These are phyloP conservation scores for Patagioenas fasciata DNA, from an alignment of 2,113 vertebrate genomes.

Conservation along the genomic window DNA sequence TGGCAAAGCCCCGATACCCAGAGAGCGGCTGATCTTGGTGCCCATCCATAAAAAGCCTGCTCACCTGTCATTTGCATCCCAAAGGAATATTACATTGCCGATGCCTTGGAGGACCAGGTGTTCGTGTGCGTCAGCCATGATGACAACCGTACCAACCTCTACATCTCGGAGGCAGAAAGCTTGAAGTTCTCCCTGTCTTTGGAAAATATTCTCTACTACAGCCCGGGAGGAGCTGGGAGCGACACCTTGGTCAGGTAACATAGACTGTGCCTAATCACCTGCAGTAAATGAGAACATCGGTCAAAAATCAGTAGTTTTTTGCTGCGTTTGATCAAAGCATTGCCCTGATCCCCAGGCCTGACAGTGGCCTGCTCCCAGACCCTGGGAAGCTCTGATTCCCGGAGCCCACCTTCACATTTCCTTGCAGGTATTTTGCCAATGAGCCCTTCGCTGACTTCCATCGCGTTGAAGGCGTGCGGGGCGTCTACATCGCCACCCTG, in stretches of 20 bases:
- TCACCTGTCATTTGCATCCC: neutral
- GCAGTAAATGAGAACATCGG: fast-evolving
- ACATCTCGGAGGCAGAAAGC: slow-evolving; percentile 95
- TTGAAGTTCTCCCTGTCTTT: slow-evolving; percentile 92
- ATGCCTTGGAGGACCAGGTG: slow-evolving; percentile 96
- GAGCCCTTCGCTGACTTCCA: slow-evolving; percentile 96
- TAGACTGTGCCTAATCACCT: fast-evolving
- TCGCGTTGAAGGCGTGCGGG: slow-evolving; percentile 90
- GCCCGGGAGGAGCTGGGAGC: slow-evolving; percentile 88
- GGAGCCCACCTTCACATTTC: fast-evolving
- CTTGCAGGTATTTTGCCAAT: slow-evolving; percentile 89
- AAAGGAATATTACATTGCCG: slow-evolving; percentile 94
- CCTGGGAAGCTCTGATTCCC: fast-evolving
- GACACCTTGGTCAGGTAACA: slow-evolving; percentile 92
- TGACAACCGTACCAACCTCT: slow-evolving; percentile 91
- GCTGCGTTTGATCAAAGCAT: fast-evolving
- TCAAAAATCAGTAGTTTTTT: neutral
- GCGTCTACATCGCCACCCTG: slow-evolving; percentile 93
- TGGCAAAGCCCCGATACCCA: neutral
- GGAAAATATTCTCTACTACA: slow-evolving; percentile 93
- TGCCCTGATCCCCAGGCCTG: fast-evolving
- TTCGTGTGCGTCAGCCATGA: slow-evolving; percentile 96
- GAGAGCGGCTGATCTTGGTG: neutral
- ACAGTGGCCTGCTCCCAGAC: too few relatives aligned
- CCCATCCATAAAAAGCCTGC: fast-evolving